Evolutionary conservation across 2,888 invertebrate genomes (phyloP).

Genomic region (Flabesymbios commensalis): DNA sequence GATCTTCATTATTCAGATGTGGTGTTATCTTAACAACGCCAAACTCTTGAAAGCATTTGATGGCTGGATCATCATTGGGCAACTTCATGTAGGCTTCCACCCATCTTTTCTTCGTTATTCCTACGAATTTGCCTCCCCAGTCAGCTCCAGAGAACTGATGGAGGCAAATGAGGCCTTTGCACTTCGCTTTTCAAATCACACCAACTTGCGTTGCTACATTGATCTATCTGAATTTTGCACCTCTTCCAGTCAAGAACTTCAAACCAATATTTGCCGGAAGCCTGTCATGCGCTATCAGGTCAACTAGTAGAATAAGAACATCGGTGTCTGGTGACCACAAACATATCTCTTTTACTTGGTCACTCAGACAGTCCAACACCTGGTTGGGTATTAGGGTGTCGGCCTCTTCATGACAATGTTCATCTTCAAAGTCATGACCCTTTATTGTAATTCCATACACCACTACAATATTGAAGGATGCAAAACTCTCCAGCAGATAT

Average conservation of each 20-base stretch:
- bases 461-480: slow-evolving; percentile 3
- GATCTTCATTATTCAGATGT: neutral
- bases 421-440: too few relatives aligned
- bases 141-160: slow-evolving; percentile 20
- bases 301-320: slow-evolving; percentile 12
- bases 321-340: slow-evolving; percentile 21
- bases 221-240: slow-evolving; percentile 15
- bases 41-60: slow-evolving; percentile 1
- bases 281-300: slow-evolving; percentile 7
- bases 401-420: slow-evolving; percentile 20
- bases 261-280: neutral
- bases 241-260: slow-evolving; percentile 13
- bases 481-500: too few relatives aligned
- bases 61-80: slow-evolving; percentile 1
- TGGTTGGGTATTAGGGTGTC: slow-evolving; percentile 18
- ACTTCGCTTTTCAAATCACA: slow-evolving; percentile 12
- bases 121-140: slow-evolving; percentile 22
- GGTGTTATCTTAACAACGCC: neutral
- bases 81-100: slow-evolving; percentile 14
- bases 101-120: slow-evolving; percentile 21
- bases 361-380: neutral
- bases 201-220: slow-evolving; percentile 8
- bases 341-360: slow-evolving; percentile 7
- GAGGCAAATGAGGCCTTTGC: slow-evolving; percentile 12
- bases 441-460: slow-evolving; percentile 8